Conservation (phyloP, 2,888 invertebrate species). For the Cataglyphis altisquamis region DNA sequence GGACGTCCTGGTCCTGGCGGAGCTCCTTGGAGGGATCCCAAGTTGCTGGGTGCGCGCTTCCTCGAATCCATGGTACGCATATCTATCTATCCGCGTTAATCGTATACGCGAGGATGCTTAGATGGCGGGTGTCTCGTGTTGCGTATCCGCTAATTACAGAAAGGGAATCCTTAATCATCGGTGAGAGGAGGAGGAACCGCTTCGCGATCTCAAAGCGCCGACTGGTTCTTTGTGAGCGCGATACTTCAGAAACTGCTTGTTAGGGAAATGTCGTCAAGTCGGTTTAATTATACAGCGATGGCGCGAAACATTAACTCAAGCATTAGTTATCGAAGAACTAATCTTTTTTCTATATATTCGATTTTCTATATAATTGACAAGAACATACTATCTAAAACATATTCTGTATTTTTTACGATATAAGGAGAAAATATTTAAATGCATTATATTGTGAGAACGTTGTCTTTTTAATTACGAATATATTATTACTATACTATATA, state of each 20-base stretch:
- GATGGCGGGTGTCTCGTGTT: slow-evolving; percentile 26
- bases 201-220: slow-evolving; percentile 9
- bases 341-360: background rate
- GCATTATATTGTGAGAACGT: background rate
- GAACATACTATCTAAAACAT: background rate
- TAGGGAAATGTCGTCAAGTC: background rate
- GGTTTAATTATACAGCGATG: slow-evolving; percentile 28
- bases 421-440: background rate
- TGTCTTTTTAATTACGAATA: background rate
- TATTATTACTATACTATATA: background rate
- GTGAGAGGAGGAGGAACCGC: background rate
- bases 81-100: slow-evolving; percentile 60
- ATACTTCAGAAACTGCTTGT: slow-evolving; percentile 36
- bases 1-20: slow-evolving; percentile 91
- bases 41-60: slow-evolving; percentile 91
- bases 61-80: slow-evolving; percentile 91
- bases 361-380: background rate
- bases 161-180: slow-evolving; percentile 50
- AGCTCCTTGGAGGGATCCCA: slow-evolving; percentile 91
- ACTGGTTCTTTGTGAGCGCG: slow-evolving; percentile 35
- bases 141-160: slow-evolving; percentile 45
- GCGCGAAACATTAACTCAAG: background rate
- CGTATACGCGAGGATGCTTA: slow-evolving; percentile 21
- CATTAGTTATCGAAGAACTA: background rate
- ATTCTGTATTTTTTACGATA: background rate